Base-by-base conservation (phyloP, 1,140 invertebrate species). In the Brachionus plicatilis region DNA sequence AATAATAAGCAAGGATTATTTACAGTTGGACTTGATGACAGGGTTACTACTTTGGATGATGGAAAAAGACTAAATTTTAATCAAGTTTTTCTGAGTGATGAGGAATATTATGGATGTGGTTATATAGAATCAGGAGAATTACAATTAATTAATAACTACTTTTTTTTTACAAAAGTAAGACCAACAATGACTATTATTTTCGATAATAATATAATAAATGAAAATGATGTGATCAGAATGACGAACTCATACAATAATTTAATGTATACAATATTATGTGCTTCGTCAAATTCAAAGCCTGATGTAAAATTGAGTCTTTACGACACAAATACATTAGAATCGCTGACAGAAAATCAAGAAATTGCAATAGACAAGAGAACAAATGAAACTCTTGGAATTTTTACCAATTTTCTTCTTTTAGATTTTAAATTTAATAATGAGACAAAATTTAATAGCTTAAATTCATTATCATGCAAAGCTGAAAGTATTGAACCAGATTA, bases 71-170 rank as follows among this genome's bases (percentile, higher is more conserved):
- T 76, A 27, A 76, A 76, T 76, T 76, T 76, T 76, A 17, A 20
- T 12, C n/a, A 27, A 27, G 20, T 76, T 27, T 24, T 76, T 27
- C 27, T 76, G 9, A 76, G 20, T 14, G 43, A 76, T 27, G 72
- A 76, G 14, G 72, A 76, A 29, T 76, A 76, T 76, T 76, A 76
- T 37, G 45, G 20, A 50, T 76, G 72, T 76, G 72, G 72, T 12
- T 50, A 50, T 33, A 3, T 14, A 14, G 20, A 47, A 14, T 12
- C 6, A 14, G 43, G 72, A 20, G 33, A 27, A 7, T 50, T 76
- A 20, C 1, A 50, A 11, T 14, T 50, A 27, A 27, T 76, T 14
- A 50, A 24, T 11, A 76, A 50, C 3, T 76, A 50, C 27, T 76
- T 50, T 76, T 50, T 76, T 5, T 76, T 14, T 24, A 29, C 27